Evolutionary conservation across 2,113 vertebrate species (phyloP), one percentile per base, ranked within the genome.

Genomic region (Pycnonotus jocosus): DNA sequence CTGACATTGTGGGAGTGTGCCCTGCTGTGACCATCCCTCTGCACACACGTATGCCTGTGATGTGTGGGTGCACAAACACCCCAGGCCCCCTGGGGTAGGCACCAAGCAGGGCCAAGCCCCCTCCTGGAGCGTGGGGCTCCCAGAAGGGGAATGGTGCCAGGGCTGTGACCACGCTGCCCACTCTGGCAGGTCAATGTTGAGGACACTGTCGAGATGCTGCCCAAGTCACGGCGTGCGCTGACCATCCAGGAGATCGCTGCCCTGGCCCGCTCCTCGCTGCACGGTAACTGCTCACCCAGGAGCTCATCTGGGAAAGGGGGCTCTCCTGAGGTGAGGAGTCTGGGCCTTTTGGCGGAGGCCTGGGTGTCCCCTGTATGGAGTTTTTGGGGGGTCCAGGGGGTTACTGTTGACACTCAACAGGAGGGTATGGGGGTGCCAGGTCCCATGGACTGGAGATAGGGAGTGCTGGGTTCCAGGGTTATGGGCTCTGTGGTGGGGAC

Each of bases 171-270:
- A 8, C 1, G 0, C 12, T 61, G 64, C 44, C 48, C 5, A 22
- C 86, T 87, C 80, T 25, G 3, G 90, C 96, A 99, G 99, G 99
- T 99, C 99, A 98, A 99, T 99, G 99, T 99, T 99, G 99, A 99
- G 91, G 99, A 99, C 98, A 98, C 98, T 96, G 95, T 98, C 98
- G 98, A 99, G 95, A 99, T 99, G 99, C 98, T 99, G 98, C 99
- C 99, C 95, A 99, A 99, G 98, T 99, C 99, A 62, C 99, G 99
- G 98, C 98, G 99, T 96, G 99, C 99, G 24, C 98, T 99, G 86
- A 99, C 99, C 87, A 99, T 99, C 97, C 99, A 99, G 97, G 99
- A 99, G 98, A 99, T 99, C 4, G 99, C 99, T 28, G 99, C 99
- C 33, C 98, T 99, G 94, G 99, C 99, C 47, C 98, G 99, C 96